Base-by-base conservation (phyloP, 2,888 invertebrate genomes). In the Drosophila maculinotata region DNA sequence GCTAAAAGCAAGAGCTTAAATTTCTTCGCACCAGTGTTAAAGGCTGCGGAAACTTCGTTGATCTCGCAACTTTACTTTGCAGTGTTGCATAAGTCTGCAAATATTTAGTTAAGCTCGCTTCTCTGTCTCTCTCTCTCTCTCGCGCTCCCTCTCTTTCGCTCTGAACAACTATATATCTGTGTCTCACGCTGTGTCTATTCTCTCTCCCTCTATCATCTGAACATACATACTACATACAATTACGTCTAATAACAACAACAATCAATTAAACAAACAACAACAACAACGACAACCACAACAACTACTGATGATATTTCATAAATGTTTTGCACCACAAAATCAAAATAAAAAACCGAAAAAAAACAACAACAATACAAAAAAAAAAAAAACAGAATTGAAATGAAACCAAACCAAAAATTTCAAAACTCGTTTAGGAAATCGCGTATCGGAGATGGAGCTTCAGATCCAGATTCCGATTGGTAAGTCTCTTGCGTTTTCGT, bases 401-500 rank as follows among this genome's bases (percentile, higher is more conserved):
- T 69, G 71, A 60, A 45, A 48, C 15, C 20, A 64, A 65, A 65
- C 70, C 45, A 79, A 77, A 76, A 76, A 79, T 83, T 85, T 81
- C 76, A 78, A 60, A 85, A 87, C 82, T 90, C 86, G 79, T 90
- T 82, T 89, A 90, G 90, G 90, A 90, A 90, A 89, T 87, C 90
- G 78, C 83, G 88, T 86, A 90, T 87, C 84, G 89, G 89, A 84
- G 90, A 90, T 84, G 90, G 89, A 84, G 88, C 87, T 79, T 90
- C 89, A 69, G 90, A 90, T 88, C 87, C 89, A 89, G 91, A 90
- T 85, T 90, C 90, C 79, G 90, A 91, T 89, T 90, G 90, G 90
- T 90, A 91, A 90, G 90, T 85, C 73, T 31, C 63, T 77, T 70
- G 57, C 47, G 75, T 59, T 60, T 72, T 69, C 20, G 59, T 56